Percentiles rank a stretch among this genome's conserved stretches.
Evolutionary conservation across 2,888 invertebrate genomes (phyloP).

Genomic region (Octodonta nipae): DNA sequence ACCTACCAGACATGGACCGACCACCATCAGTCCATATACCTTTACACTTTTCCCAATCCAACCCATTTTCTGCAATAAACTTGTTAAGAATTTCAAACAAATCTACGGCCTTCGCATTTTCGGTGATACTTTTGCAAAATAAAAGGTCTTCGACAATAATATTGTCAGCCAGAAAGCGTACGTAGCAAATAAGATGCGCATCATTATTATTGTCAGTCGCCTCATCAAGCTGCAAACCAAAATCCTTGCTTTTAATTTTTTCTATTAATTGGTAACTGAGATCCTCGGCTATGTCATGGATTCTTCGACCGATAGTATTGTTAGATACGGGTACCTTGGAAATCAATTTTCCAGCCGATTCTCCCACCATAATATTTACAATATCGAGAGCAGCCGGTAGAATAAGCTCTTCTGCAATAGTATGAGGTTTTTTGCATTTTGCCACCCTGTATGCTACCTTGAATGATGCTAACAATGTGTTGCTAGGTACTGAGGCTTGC

Average conservation of each 20-base stretch:
- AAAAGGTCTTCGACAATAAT: slow-evolving; percentile 8
- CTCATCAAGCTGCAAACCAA: slow-evolving; percentile 9
- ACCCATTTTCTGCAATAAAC: slow-evolving; percentile 11
- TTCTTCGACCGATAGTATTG: slow-evolving; percentile 14
- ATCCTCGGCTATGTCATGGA: slow-evolving; percentile 12
- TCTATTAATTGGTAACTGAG: slow-evolving; percentile 8
- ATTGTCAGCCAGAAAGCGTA: slow-evolving; percentile 9
- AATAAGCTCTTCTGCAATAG: slow-evolving; percentile 17
- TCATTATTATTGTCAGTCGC: slow-evolving; percentile 10
- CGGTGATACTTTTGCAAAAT: slow-evolving; percentile 9
- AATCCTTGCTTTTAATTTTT: slow-evolving; percentile 6
- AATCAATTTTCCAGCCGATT: slow-evolving; percentile 13
- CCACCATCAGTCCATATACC: slow-evolving; percentile 6
- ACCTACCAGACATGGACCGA: slow-evolving; percentile 3
- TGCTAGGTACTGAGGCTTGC: slow-evolving; percentile 7
- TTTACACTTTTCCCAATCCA: slow-evolving; percentile 9
- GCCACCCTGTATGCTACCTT: slow-evolving; percentile 10
- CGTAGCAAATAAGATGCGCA: slow-evolving; percentile 7
- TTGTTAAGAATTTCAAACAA: slow-evolving; percentile 14
- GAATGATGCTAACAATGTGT: slow-evolving; percentile 3
- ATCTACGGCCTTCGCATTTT: slow-evolving; percentile 7
- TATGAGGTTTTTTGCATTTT: slow-evolving; percentile 17
- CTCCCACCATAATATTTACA: slow-evolving; percentile 17
- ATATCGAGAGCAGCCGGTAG: slow-evolving; percentile 18
- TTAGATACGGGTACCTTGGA: slow-evolving; percentile 15